Evolutionary conservation across 2,113 vertebrate genomes (phyloP), one percentile per base, ranked within the genome.

Genomic region (Alectura lathami): DNA sequence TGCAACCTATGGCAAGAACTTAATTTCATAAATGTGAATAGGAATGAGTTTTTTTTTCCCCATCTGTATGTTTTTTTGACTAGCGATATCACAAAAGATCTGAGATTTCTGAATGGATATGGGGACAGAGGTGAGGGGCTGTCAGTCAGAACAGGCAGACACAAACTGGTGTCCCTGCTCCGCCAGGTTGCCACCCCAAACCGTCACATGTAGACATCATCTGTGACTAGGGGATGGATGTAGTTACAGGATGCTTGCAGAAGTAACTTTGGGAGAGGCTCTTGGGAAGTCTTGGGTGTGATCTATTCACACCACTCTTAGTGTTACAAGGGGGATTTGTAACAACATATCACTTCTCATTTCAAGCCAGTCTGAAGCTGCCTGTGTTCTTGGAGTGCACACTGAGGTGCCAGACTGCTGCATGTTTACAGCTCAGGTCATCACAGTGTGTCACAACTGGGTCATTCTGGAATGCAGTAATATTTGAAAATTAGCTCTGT

Each of bases 351-450:
- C 56, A 45, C 59, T 92, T 63, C 68, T 67, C 15, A 32, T 29
- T 70, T 81, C 40, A n/a, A 50, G n/a, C 32, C 17, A 24, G 8
- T 29, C 45, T 74, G 84, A 62, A 62, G 48, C 48, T 48, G 17
- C 40, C 36, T 63, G n/a, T 10, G 2, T 48, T 83, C 54, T 10
- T 84, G 1, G 0, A n/a, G 48, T 34, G 6, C 6, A 8, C 1
- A 2, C 3, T 51, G 48, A 9, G 13, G 16, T 70, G 17, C 24
- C n/a, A 50, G 34, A n/a, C 23, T 18, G 45, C 64, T 29, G 4
- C 2, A 4, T 11, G 50, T 63, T 4, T 54, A 40, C 59, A 86
- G 91, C 50, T 10, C 73, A 84, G 47, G 20, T 63, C 29, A 12
- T 9, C 40, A 32, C 50, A 47, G 7, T 16, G 17, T 67, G 63